Base-by-base conservation (phyloP, 2,113 vertebrate species). In the Xyrauchen texanus region DNA sequence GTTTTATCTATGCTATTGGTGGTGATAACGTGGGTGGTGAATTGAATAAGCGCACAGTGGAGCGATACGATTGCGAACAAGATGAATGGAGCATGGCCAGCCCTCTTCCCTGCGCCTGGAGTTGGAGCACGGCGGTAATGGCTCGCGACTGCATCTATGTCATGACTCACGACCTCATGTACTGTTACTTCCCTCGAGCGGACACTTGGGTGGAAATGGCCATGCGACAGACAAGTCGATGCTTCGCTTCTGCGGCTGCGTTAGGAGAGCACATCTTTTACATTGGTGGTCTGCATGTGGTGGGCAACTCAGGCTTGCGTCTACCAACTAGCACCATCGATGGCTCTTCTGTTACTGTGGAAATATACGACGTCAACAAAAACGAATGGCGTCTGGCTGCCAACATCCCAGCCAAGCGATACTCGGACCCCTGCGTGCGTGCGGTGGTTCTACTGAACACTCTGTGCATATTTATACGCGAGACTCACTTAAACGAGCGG, bases 151-250 rank as follows among this genome's bases (percentile, higher is more conserved):
- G 95, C 89, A 95, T 99, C 87, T 99, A 98, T 0, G 95, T 97
- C 6, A 95, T 99, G 95, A 95, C 96, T 0, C 94, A 98, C 81
- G 97, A 98, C 87, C 76, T 98, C 84, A 99, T 95, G 92, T 99
- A 98, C 92, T 98, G 96, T 84, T 99, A 99, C 21, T 95, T 96
- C 75, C 95, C 98, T n/a, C 92, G 94, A 9, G 95, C 95, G 0
- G 97, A 98, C 16, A 92, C 95, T 0, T 99, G 98, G 97, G 95
- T 96, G 34, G 97, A 99, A 90, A 98, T 99, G 96, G 96, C 96
- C 2, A 93, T 94, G 92, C 93, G 96, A 34, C 95, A 95, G 76
- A 97, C 94, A 0, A 98, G 96, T 87, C 93, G 96, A 68, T 99
- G 97, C 81, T 98, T 98, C 0, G 97, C 96, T 78, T 98, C 97